A percentile compares a stretch with the other conserved stretches of the same genome.
Conservation (phyloP, 2,797 vertebrate species). For the Trachops cirrhosus region DNA sequence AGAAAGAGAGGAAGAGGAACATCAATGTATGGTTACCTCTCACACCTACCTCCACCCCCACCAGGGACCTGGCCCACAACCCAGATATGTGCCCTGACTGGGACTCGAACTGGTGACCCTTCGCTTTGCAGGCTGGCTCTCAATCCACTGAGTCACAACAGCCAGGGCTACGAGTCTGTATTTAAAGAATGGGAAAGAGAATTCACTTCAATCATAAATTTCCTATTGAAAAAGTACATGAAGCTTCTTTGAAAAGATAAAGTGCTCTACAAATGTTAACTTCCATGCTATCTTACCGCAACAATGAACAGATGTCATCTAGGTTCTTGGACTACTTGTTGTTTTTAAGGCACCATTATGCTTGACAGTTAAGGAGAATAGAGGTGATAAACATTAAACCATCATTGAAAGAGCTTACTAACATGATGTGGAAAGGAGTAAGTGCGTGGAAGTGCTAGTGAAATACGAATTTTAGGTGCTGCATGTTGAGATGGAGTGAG, state of each 20-base stretch:
- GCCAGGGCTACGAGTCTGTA: background rate
- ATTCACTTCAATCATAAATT: background rate
- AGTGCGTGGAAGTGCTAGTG: background rate
- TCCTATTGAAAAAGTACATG: background rate
- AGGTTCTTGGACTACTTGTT: slow-evolving; percentile 2
- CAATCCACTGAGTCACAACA: too few species aligned
- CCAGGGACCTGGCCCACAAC: too few species aligned
- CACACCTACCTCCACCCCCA: too few species aligned
- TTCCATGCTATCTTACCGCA: background rate
- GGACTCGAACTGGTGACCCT: too few species aligned
- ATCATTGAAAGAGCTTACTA: background rate
- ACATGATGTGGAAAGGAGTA: background rate
- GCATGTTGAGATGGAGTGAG: background rate
- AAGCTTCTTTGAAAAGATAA: slow-evolving; percentile 15
- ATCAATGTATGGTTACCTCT: too few species aligned
- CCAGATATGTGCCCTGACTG: too few species aligned
- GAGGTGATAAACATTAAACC: background rate
- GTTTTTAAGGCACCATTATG: background rate
- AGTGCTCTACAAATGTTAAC: background rate
- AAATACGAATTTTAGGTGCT: background rate
- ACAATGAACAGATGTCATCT: background rate
- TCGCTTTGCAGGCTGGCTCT: too few species aligned
- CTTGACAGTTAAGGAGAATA: background rate
- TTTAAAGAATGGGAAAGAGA: background rate
- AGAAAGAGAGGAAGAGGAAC: too few species aligned